phyloP scores from a whole-genome alignment of 1,140 invertebrate species.

The Drosophila nigrodunni region DNA sequence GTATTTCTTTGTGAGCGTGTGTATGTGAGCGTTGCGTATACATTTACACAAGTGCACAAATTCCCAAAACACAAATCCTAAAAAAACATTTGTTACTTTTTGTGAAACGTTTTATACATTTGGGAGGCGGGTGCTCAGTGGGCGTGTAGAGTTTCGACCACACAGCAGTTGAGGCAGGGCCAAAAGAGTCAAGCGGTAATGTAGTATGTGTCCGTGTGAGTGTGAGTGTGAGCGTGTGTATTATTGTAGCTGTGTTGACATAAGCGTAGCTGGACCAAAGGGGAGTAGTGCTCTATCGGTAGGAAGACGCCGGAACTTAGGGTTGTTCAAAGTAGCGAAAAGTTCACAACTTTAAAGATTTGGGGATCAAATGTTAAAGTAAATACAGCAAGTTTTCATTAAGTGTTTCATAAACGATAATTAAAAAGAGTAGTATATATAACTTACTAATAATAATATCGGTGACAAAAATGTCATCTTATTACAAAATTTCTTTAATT shows the following conservation, averaged over 20 bases:
- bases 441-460: too few species aligned
- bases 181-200: constrained; percentile 47
- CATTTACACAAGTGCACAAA: constrained; percentile 83
- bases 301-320: not conserved
- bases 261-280: constrained; percentile 49
- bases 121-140: constrained; percentile 7
- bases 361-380: not conserved
- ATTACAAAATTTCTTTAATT: not conserved
- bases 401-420: too few species aligned
- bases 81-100: constrained; percentile 84
- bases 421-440: too few species aligned
- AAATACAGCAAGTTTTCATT: not conserved
- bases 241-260: constrained; percentile 46
- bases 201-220: constrained; percentile 29
- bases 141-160: constrained; percentile 22
- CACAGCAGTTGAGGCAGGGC: constrained; percentile 54
- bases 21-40: constrained; percentile 47
- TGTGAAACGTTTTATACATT: constrained; percentile 56
- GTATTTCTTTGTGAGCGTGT: constrained; percentile 17
- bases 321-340: not conserved
- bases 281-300: not conserved
- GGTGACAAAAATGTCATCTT: not conserved
- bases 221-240: constrained; percentile 37
- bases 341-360: constrained; percentile 9
- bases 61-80: constrained; percentile 83